Base-by-base conservation (phyloP, 2,797 vertebrate species). In the Girardinus metallicus region DNA sequence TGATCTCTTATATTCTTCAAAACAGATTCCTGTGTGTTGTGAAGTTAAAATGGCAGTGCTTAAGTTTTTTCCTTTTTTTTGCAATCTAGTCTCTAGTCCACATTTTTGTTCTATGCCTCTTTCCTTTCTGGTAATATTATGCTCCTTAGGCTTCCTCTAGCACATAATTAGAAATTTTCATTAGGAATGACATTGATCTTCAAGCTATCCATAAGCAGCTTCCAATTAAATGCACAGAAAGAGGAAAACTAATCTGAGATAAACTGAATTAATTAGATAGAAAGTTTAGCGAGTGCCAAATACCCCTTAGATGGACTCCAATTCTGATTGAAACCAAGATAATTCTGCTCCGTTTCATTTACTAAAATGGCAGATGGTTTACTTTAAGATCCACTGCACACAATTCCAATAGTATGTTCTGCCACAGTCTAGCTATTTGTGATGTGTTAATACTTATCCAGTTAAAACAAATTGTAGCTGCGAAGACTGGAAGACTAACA, bases 181-280 rank as follows among this genome's bases (percentile, higher is more conserved):
- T 93, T 92, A 88, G 84, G 87, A 94, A 90, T 55, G 9, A 85
- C 88, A 87, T 73, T 84, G 89, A 91, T 92, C 78, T 87, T 78
- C 83, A 86, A 89, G 87, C 80, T 84, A 82, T 71, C 85, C 49
- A 11, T 80, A 84, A 88, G 82, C 81, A 83, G 51, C 71, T 85
- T 85, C 89, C 86, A 90, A 91, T 91, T 90, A 89, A 89, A 89
- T 31, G 34, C 74, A 76, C 83, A 79, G 79, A 77, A 90, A 76
- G 85, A 82, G 64, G 70, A 70, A 80, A 77, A 91, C 80, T 82
- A 62, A 76, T 83, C 15, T 9, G 53, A 88, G 85, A 91, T 90
- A 85, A 90, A 90, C 74, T 75, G 55, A 86, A 92, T 90, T 89
- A 84, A 91, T 92, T 86, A 83, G 81, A 86, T 73, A 55, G 47